phyloP scores from a whole-genome alignment of 2,797 vertebrate species.

The Molossus alvarezi region DNA sequence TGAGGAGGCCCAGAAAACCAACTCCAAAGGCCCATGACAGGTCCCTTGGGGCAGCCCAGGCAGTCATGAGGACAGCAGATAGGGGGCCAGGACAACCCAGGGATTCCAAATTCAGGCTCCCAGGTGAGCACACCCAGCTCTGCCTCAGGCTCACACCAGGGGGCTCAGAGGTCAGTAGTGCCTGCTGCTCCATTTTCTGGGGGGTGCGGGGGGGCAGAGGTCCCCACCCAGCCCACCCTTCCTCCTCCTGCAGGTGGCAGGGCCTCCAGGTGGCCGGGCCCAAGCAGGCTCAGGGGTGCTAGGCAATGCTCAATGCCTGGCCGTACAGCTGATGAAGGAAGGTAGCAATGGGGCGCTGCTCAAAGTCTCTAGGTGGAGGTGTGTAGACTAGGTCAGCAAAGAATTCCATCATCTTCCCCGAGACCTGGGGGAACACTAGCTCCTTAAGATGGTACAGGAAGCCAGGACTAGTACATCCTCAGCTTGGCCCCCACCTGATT shows the following conservation, averaged over 20 bases:
- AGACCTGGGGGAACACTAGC: background rate
- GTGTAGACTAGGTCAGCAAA: background rate
- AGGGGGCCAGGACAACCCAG: background rate
- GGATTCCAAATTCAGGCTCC: background rate
- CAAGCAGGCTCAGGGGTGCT: background rate
- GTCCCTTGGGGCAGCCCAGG: background rate
- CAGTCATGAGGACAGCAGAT: background rate
- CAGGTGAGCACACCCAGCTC: background rate
- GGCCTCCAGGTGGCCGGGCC: background rate
- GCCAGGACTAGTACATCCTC: background rate
- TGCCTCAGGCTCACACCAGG: background rate
- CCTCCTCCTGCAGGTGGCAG: background rate
- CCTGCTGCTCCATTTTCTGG: background rate
- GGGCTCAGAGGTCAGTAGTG: background rate
- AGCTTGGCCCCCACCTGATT: background rate
- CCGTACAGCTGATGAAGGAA: background rate
- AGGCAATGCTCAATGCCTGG: background rate
- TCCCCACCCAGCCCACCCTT: background rate
- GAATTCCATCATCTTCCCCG: constrained; percentile 17
- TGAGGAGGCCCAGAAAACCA: background rate
- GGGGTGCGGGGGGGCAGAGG: too few species aligned
- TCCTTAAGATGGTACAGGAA: background rate
- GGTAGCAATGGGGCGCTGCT: background rate
- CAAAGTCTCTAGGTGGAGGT: background rate
- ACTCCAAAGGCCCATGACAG: background rate